Evolutionary conservation across 2,797 vertebrate genomes (phyloP).

Genomic region (Loriculus beryllinus): DNA sequence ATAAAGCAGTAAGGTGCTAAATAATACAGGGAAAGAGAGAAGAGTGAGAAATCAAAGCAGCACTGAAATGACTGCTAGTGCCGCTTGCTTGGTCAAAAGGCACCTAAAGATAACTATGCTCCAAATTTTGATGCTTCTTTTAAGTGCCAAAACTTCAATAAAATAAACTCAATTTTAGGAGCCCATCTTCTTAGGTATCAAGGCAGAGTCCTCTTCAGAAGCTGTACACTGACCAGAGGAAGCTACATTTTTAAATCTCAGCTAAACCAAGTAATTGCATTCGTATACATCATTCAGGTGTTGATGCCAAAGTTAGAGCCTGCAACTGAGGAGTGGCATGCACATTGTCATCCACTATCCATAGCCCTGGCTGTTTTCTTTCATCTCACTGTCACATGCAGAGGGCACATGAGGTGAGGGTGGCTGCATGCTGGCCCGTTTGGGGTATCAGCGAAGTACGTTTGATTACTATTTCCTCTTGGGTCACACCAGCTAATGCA

Average conservation of each 20-base stretch:
- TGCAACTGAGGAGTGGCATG: neutral
- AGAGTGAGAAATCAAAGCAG: neutral
- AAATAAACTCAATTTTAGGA: neutral
- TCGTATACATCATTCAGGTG: accelerated
- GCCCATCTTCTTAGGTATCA: neutral
- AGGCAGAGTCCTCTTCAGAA: neutral
- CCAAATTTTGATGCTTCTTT: neutral
- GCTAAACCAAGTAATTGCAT: accelerated
- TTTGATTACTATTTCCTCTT: neutral
- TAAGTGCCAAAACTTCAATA: neutral
- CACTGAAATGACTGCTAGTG: neutral
- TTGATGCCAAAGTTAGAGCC: neutral
- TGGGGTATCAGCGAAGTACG: neutral
- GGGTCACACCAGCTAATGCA: neutral
- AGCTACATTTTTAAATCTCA: neutral
- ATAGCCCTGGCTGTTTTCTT: neutral
- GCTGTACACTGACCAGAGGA: neutral
- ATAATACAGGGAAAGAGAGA: neutral
- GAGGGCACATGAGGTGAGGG: neutral
- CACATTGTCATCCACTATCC: neutral
- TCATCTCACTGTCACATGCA: accelerated
- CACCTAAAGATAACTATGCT: neutral
- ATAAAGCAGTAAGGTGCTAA: neutral
- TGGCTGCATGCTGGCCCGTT: accelerated
- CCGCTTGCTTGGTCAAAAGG: neutral